Percentiles rank a stretch among this genome's conserved stretches.
Conservation (phyloP, 2,113 vertebrate genomes). For the Stigmatopora nigra region DNA sequence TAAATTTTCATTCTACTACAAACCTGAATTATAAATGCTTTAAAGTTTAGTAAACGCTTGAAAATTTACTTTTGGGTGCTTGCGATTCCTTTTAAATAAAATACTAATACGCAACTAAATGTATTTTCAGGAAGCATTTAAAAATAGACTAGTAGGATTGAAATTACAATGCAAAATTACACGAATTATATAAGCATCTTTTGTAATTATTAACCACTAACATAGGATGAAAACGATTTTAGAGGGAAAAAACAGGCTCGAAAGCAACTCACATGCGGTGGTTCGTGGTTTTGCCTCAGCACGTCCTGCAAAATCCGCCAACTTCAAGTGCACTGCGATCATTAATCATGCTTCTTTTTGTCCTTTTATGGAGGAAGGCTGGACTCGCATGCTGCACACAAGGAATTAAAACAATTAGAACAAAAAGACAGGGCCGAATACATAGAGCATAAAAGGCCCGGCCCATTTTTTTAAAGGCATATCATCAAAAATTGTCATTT, state of each 20-base stretch:
- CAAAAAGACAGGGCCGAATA: not conserved
- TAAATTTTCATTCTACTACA: not conserved
- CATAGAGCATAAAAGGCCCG: not conserved
- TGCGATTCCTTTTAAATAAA: no score
- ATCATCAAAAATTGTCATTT: no score
- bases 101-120: no score
- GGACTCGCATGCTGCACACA: conserved; percentile 49
- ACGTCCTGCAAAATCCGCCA: conserved; percentile 35
- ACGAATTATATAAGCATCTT: no score
- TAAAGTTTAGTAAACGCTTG: not conserved
- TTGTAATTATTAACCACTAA: no score
- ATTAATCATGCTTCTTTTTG: conserved; percentile 54
- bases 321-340: conserved; percentile 55
- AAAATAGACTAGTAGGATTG: no score
- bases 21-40: not conserved
- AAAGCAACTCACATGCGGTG: conserved; percentile 29
- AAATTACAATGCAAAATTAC: no score
- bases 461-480: no score
- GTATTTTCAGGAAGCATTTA: no score
- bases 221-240: no score
- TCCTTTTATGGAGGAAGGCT: conserved; percentile 42
- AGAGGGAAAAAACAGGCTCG: no score
- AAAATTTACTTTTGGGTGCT: no score
- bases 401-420: conserved; percentile 44
- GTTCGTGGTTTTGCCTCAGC: conserved; percentile 16